A percentile compares a stretch with the other conserved stretches of the same genome.
Conservation (phyloP, 2,888 invertebrate genomes). For the Epirrita christyi region DNA sequence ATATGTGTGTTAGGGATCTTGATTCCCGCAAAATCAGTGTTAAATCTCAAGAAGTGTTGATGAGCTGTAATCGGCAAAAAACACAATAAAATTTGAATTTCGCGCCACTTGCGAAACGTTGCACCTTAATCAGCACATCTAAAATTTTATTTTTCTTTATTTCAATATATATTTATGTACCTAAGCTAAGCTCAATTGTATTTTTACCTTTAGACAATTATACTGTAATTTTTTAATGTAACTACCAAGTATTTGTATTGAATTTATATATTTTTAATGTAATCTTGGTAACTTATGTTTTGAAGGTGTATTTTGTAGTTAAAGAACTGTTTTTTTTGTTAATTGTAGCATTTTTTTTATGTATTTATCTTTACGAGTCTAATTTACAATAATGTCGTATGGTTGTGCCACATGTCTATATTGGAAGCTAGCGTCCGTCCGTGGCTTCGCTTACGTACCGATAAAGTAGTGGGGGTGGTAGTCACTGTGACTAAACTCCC, state of each 20-base stretch:
- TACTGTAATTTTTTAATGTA: constrained; percentile 25
- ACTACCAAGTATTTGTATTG: constrained; percentile 27
- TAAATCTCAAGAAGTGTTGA: too few species aligned
- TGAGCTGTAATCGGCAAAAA: too few species aligned
- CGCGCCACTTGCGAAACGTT: too few species aligned
- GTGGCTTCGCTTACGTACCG: too few species aligned
- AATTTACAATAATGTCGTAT: constrained; percentile 3
- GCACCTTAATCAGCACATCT: too few species aligned
- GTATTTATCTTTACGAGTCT: neutral
- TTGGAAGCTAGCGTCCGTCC: too few species aligned
- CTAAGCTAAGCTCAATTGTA: constrained; percentile 24
- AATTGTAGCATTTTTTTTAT: constrained; percentile 12
- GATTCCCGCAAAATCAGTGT: too few species aligned
- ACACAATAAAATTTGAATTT: too few species aligned
- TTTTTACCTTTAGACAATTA: constrained; percentile 26
- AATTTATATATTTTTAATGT: constrained; percentile 21
- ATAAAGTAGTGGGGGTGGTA: too few species aligned
- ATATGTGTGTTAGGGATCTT: too few species aligned
- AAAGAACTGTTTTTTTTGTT: constrained; percentile 39
- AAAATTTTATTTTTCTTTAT: neutral
- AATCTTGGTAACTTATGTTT: constrained; percentile 5
- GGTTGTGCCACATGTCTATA: too few species aligned
- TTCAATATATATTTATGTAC: constrained; percentile 3
- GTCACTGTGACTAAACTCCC: too few species aligned
- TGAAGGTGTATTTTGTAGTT: constrained; percentile 28